Evolutionary conservation across 2,797 vertebrate genomes (phyloP), one percentile per base, ranked within the genome.

Genomic region (Clarias fuscus): DNA sequence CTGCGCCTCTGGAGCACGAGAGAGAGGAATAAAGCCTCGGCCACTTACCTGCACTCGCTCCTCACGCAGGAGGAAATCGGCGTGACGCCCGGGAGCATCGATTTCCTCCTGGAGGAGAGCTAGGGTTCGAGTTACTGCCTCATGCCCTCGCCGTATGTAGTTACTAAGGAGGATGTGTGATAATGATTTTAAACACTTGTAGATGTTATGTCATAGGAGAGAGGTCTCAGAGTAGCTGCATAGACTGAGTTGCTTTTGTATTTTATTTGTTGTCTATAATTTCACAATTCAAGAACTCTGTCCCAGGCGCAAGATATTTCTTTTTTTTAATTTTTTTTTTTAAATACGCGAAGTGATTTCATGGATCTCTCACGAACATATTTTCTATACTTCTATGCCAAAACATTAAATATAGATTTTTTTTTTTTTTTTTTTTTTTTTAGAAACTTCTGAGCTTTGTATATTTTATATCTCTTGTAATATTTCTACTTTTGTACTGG

Each of bases 41-140:
- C 93, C 4, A 59, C 88, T 48, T 76, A 27, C 22, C 92, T 96
- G 85, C 92, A 96, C 84, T 82, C 43, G 1, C 92, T 95, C n/a
- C 93, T 96, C 64, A 93, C 91, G 81, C 88, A 91, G 59, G 90
- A 75, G 0, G 92, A 93, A 58, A 83, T 76, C 4, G 91, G 43
- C 0, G 84, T 95, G 37, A 87, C 88, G 6, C 70, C 89, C 3
- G 91, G 94, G 20, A 91, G 77, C 61, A 93, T 95, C 18, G 88
- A 90, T 77, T 93, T 92, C 62, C 90, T 96, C 62, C 79, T 94
- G 86, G 77, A 90, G 62, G 82, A 84, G 14, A 79, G 33, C 83
- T 91, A 67, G 83, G 90, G n/a, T 1, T 17, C 1, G 20, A 7
- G 4, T 27, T 14, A 27, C 8, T 82, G 48, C 43, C 4, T 64